Conservation (phyloP, 2,797 vertebrate species). For the Clarias platycephalus region DNA sequence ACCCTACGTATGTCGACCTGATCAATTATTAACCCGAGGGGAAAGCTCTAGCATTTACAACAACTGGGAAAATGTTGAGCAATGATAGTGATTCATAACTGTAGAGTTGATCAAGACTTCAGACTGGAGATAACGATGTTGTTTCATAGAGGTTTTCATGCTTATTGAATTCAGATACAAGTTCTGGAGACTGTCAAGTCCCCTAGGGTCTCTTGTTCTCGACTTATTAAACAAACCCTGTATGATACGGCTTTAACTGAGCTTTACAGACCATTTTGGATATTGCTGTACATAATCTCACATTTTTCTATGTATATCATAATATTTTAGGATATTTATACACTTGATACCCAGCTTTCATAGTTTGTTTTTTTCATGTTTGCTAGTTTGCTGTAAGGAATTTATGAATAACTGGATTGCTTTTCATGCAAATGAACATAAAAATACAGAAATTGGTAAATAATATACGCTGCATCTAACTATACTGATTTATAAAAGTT, state of each 20-base stretch:
- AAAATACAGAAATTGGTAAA: constrained; percentile 16
- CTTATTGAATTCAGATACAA: neutral
- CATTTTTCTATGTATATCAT: neutral
- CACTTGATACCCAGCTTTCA: neutral
- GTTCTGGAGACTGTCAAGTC: neutral
- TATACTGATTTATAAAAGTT: constrained; percentile 6
- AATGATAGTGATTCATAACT: neutral
- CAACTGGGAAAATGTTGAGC: constrained; percentile 11
- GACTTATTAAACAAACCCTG: neutral
- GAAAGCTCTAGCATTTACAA: constrained; percentile 28
- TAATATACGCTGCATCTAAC: neutral
- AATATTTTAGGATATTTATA: neutral
- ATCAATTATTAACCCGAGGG: constrained; percentile 41
- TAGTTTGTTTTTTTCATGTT: neutral
- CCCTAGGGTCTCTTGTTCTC: neutral
- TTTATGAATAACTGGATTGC: neutral
- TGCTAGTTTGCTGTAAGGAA: neutral
- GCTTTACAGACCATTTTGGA: constrained; percentile 14
- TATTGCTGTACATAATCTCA: neutral
- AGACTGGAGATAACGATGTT: neutral
- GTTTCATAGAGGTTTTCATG: constrained; percentile 3
- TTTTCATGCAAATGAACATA: neutral
- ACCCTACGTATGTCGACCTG: constrained; percentile 37
- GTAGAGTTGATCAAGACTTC: neutral
- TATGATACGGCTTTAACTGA: constrained; percentile 30